These are phyloP conservation scores for Semibalanus balanoides DNA, from an alignment of 1,140 invertebrate species.

Conservation along the genomic window DNA sequence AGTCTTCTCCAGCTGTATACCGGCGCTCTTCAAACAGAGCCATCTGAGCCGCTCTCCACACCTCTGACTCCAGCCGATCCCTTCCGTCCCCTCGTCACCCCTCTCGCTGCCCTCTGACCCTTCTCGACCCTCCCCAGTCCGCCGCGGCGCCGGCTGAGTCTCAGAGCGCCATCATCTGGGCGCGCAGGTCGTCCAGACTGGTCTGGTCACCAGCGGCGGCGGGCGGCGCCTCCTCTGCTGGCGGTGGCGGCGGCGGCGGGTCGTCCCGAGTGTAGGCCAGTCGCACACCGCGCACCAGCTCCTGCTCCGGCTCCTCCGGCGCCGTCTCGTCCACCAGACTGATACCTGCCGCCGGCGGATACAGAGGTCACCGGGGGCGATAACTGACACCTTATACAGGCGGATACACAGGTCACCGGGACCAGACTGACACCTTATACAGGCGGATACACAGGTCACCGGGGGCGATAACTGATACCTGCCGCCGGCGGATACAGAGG, in stretches of 20 bases:
- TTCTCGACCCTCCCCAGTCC: no score
- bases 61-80: no score
- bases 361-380: constrained; percentile 9
- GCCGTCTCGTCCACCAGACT: constrained; percentile 42
- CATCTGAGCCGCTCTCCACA: no score
- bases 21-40: no score
- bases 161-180: constrained; percentile 47
- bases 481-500: constrained; percentile 21
- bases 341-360: constrained; percentile 39
- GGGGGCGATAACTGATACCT: constrained; percentile 51
- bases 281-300: constrained; percentile 44
- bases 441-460: constrained; percentile 17
- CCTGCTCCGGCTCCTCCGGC: constrained; percentile 19
- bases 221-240: constrained; percentile 31
- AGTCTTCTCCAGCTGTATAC: no score
- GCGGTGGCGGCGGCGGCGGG: constrained; percentile 23
- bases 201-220: constrained; percentile 24
- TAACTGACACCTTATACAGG: no score
- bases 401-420: no score
- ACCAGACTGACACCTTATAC: constrained; percentile 48
- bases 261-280: constrained; percentile 48
- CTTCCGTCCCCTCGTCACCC: no score
- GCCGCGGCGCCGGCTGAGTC: no score
- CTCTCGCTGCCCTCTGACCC: no score
- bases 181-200: constrained; percentile 67